Conservation (phyloP, 2,797 vertebrate genomes). For the Lindbergichthys nudifrons region DNA sequence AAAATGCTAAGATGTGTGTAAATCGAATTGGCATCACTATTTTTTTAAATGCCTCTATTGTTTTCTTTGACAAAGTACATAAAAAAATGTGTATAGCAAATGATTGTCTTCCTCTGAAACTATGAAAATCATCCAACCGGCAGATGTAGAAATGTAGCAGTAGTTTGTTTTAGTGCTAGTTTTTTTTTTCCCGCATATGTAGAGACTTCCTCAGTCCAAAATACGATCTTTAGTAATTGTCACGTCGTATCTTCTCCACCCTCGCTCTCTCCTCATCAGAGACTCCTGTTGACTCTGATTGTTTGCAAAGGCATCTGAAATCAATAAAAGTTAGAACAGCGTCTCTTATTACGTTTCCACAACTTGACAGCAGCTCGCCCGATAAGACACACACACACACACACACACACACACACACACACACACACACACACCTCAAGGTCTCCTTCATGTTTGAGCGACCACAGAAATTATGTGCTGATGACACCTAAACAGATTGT, state of each 20-base stretch:
- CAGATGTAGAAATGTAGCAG: background rate
- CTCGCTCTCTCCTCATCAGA: constrained; percentile 41
- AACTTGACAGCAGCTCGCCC: constrained; percentile 53
- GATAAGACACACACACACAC: constrained; percentile 28
- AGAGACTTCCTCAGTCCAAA: background rate
- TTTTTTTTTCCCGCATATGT: background rate
- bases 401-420: constrained; percentile 18
- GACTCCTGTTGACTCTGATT: constrained; percentile 58
- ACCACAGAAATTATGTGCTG: constrained; percentile 77
- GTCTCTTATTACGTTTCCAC: constrained; percentile 64
- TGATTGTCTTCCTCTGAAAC: too few relatives aligned
- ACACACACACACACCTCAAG: constrained; percentile 69
- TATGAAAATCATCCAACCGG: too few relatives aligned
- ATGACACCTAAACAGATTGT: constrained; percentile 80
- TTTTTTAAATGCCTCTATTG: too few relatives aligned
- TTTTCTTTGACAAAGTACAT: too few relatives aligned
- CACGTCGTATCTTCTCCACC: constrained; percentile 7
- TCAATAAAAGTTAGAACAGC: constrained; percentile 62
- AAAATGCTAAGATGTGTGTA: too few relatives aligned
- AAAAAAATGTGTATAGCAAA: too few relatives aligned
- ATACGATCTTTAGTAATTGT: constrained; percentile 16
- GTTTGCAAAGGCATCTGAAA: constrained; percentile 78
- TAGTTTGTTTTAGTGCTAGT: background rate
- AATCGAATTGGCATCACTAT: too few relatives aligned
- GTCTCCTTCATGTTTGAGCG: constrained; percentile 82